Conservation (phyloP, 2,888 invertebrate genomes). For the Cephus pygmeus region DNA sequence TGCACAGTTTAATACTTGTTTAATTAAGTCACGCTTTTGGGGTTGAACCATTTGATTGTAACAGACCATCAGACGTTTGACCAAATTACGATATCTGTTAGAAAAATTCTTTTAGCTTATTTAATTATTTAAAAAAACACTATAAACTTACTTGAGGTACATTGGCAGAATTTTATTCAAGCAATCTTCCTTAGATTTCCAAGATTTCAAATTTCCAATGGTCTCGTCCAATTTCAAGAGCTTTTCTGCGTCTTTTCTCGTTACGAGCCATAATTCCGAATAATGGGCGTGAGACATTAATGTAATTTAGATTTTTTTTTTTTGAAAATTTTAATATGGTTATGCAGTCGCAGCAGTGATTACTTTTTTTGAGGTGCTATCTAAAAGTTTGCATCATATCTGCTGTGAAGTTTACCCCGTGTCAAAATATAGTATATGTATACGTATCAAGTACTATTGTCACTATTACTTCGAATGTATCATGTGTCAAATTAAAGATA, state of each 20-base stretch:
- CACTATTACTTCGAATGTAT: background rate
- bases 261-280: slow-evolving; percentile 47
- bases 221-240: slow-evolving; percentile 41
- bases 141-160: slow-evolving; percentile 44
- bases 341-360: background rate
- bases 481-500: background rate
- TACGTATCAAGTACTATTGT: background rate
- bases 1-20: slow-evolving; percentile 71
- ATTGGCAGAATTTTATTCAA: slow-evolving; percentile 38
- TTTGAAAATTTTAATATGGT: slow-evolving; percentile 9
- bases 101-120: background rate
- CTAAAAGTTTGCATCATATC: background rate
- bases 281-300: slow-evolving; percentile 48
- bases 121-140: background rate
- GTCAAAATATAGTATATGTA: background rate
- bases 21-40: slow-evolving; percentile 71
- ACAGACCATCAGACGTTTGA: slow-evolving; percentile 67
- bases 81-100: slow-evolving; percentile 51
- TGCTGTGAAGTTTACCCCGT: background rate
- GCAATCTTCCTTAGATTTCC: slow-evolving; percentile 20
- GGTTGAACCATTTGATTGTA: slow-evolving; percentile 74
- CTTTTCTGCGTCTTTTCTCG: slow-evolving; percentile 43
- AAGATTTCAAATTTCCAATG: slow-evolving; percentile 23
- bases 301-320: slow-evolving; percentile 18
- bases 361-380: background rate